Base-by-base conservation (phyloP, 2,113 vertebrate genomes). In the Gambusia holbrooki region DNA sequence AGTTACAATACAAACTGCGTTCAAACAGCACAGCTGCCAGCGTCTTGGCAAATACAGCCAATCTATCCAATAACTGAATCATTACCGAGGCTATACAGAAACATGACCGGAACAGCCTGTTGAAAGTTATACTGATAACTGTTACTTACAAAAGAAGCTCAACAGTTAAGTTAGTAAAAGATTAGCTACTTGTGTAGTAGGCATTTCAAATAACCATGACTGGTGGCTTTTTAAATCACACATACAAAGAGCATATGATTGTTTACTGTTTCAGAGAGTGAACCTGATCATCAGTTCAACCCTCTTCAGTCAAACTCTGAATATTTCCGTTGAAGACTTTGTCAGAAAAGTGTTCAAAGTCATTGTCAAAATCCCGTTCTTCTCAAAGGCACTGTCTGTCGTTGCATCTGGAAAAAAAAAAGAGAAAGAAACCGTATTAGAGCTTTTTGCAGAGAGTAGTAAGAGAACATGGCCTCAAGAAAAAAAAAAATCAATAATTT, bases 341-440 rank as follows among this genome's bases (percentile, higher is more conserved):
- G 62, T 86, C 69, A 92, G 84, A 79, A 95, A 94, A 45, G 92
- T 83, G 69, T 83, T 75, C 1, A 88, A 80, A 64, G 90, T 93
- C 84, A 92, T 84, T 8, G 91, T 91, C 45, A 94, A 87, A 82
- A 95, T 93, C 51, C 94, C 94, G 66, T 90, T 92, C 48, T 61
- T 88, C 61, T 71, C 92, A 85, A 94, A 94, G 12, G 68, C 14
- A 27, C 45, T 1, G 19, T 90, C 87, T 62, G 80, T 65, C 27
- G 84, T 48, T 19, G 70, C 67, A 77, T 93, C 94, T 95, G 92
- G 65, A 84, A 89, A 35, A 74, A 27, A 27, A 27, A 27, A 27
- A 27, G 27, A 68, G 1, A 84, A 82, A 29, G 61, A 62, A 62
- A 71, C 60, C 42, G 27, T 84, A 9, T 54, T 25, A n/a, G 51